Base-by-base conservation (phyloP, 2,113 vertebrate genomes). In the Mungos mungo region DNA sequence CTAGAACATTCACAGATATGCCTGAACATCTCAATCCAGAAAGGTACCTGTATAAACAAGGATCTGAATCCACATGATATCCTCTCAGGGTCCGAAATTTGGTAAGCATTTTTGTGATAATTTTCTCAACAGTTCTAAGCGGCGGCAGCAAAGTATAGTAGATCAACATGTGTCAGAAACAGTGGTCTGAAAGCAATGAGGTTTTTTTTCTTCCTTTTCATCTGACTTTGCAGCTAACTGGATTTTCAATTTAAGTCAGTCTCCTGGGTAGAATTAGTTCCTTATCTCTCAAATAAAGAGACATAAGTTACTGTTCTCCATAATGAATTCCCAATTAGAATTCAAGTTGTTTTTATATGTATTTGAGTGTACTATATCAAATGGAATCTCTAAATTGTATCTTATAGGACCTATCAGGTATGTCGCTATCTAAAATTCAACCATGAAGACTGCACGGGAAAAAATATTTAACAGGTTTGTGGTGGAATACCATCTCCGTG, bases 311-410 rank as follows among this genome's bases (percentile, higher is more conserved):
- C 60, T 95, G 9, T 18, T 79, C 29, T 45, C 52, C 80, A 41
- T 41, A 84, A 97, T 86, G 77, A 97, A 83, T 87, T 76, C 29
- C 23, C 66, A 85, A 41, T 66, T 90, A 52, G 60, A 87, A 54
- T 33, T 84, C 50, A 54, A 52, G 14, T 47, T 38, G 35, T 69
- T 96, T 85, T 88, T 69, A n/a, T 5, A 71, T 18, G 27, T 80
- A 69, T 60, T 68, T 88, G 69, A 87, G 29, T 74, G 81, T 33
- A 90, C 31, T 35, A 83, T 29, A 74, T 13, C 52, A 60, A 97
- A 90, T 52, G 69, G 66, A 52, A 66, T 84, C 79, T 92, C 23
- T 66, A 79, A 50, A 91, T 1, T 38, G 3, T 63, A 68, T 50
- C 38, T 65, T 93, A 14, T 13, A 63, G 31, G 50, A 54, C 21